phyloP scores from a whole-genome alignment of 2,797 vertebrate genomes.

The Bovichtus diacanthus region DNA sequence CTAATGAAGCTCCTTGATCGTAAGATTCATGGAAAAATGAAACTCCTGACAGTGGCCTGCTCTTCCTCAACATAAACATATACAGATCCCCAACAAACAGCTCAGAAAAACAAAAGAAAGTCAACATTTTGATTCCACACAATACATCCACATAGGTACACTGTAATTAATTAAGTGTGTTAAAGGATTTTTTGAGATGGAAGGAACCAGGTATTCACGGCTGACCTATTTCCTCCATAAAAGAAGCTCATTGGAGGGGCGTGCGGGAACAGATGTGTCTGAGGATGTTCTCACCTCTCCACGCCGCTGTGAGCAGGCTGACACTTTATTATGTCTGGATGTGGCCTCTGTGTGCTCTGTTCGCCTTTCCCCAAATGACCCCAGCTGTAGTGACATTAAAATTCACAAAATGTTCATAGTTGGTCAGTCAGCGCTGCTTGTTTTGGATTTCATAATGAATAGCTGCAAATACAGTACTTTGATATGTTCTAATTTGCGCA shows the following conservation, averaged over 20 bases:
- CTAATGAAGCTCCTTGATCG: conserved; percentile 34
- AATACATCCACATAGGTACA: conserved; percentile 16
- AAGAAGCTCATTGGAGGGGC: conserved; percentile 52
- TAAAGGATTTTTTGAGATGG: conserved; percentile 53
- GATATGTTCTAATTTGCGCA: conserved; percentile 8
- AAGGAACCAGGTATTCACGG: conserved; percentile 67
- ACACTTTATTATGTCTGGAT: conserved; percentile 65
- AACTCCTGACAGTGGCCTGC: neutral
- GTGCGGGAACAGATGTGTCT: conserved; percentile 73
- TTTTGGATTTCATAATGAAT: conserved; percentile 32
- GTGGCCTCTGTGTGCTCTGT: conserved; percentile 52
- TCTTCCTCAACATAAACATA: neutral
- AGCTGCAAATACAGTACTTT: conserved; percentile 31
- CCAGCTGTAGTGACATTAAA: conserved; percentile 58
- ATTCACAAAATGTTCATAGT: conserved; percentile 48
- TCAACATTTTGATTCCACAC: neutral
- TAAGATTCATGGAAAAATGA: neutral
- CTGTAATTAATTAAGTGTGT: conserved; percentile 61
- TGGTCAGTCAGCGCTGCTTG: conserved; percentile 17
- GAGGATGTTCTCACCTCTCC: conserved; percentile 66
- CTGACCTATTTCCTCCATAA: conserved; percentile 72
- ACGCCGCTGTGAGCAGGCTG: conserved; percentile 63
- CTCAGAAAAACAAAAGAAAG: neutral
- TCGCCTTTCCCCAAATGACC: conserved; percentile 52
- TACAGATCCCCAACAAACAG: neutral